These are phyloP conservation scores for Ostrea edulis DNA, from an alignment of 1,140 invertebrate genomes.

Conservation along the genomic window DNA sequence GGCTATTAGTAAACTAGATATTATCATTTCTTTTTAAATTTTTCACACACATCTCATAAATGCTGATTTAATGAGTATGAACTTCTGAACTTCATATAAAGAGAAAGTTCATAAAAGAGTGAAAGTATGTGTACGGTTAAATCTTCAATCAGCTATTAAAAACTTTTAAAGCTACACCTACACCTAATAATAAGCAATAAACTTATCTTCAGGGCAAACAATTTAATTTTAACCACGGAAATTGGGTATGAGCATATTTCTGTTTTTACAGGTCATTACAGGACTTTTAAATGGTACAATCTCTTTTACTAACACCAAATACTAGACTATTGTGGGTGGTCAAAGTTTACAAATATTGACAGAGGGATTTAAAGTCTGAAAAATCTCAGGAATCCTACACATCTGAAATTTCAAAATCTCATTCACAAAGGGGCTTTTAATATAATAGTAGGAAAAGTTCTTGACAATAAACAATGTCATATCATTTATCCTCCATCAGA, in stretches of 20 bases:
- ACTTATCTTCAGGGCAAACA: not conserved
- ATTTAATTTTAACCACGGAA: not conserved
- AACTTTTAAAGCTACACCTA: not conserved
- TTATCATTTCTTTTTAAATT: not conserved
- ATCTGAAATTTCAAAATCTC: slow-evolving; percentile 27
- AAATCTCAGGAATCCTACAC: not conserved
- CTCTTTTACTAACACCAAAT: slow-evolving; percentile 1
- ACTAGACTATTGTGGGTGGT: slow-evolving; percentile 7
- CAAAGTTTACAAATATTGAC: slow-evolving; percentile 27
- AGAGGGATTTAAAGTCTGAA: not conserved
- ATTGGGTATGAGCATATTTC: not conserved
- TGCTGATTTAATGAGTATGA: not conserved
- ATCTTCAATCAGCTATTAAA: not conserved
- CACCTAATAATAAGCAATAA: not conserved
- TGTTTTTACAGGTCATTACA: slow-evolving; percentile 14
- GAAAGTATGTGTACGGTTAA: not conserved
- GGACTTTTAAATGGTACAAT: not conserved
- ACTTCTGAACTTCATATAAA: not conserved
- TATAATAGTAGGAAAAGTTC: not conserved
- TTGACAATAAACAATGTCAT: not conserved
- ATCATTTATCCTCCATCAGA: not conserved
- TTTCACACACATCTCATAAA: not conserved
- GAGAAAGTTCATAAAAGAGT: not conserved
- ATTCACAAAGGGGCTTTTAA: not conserved
- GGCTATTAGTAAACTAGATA: not conserved